Evolutionary conservation across 1,140 invertebrate genomes (phyloP), one percentile per base, ranked within the genome.

Genomic region (Drosophila guanche): DNA sequence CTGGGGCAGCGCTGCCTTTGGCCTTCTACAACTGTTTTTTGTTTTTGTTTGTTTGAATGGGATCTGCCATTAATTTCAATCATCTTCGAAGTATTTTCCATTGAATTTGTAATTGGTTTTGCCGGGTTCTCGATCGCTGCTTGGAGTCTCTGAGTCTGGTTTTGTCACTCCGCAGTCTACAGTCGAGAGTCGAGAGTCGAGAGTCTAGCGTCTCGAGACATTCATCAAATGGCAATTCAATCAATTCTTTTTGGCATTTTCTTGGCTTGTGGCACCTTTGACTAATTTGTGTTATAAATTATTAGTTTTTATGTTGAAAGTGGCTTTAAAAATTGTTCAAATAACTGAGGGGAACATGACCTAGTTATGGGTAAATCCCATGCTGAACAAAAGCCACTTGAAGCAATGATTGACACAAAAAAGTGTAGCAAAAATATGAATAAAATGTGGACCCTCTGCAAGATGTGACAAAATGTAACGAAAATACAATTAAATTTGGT

Each of bases 61-160:
- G 58, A 57, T 47, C 62, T 75, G 52, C 57, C 72, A 76, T 76
- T 63, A 69, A 69, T 69, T 76, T 76, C 74, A 76, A 76, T 76
- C 74, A 76, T 47, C 62, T 50, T 1, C 42, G 37, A 55, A 56
- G 73, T 59, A 45, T 52, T 60, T 70, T 29, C 54, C 46, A 50
- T 25, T 22, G 56, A 51, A 40, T 45, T 29, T 51, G 48, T 55
- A 62, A 61, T 71, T 73, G 51, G 41, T 56, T 61, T 60, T 63
- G 8, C 48, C 41, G 8, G 45, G 45, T 61, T 56, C 27, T 40
- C 47, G 23, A 22, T 57, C 7, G n/a, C 23, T 10, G 25, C 6
- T 14, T 45, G 23, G 22, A 5, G 48, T 50, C 46, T 66, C 6
- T 16, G 23, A n/a, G 27, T 33, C 59, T 68, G 16, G 23, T 14